These are phyloP conservation scores for Lamprotornis superbus DNA, from an alignment of 2,113 vertebrate species.

Conservation along the genomic window DNA sequence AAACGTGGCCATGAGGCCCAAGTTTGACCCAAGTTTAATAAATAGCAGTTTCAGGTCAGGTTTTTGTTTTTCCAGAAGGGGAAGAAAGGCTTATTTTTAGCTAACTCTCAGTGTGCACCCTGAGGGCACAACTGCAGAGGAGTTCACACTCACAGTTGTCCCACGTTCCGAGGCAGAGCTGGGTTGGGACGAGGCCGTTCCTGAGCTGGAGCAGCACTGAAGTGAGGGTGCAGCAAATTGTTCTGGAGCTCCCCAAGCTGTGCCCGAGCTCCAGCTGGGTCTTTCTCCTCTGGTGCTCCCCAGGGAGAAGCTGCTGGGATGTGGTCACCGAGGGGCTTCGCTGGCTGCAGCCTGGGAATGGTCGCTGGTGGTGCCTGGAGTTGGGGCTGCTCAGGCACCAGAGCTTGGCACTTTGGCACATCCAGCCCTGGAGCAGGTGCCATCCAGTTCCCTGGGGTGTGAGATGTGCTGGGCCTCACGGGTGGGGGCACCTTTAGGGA, in stretches of 20 bases:
- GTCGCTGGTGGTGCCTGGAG: not conserved
- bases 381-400: not conserved
- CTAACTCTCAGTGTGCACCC: not conserved
- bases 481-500: constrained; percentile 2
- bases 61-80: not conserved
- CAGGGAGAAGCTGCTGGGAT: not conserved
- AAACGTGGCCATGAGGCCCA: not conserved
- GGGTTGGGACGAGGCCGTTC: accelerated
- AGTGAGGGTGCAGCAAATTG: not conserved
- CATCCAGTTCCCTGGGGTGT: not conserved
- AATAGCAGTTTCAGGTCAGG: not conserved
- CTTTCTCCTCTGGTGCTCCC: not conserved
- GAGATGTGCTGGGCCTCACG: not conserved
- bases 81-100: not conserved
- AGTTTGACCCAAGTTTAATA: not conserved
- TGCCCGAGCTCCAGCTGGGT: not conserved
- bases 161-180: accelerated
- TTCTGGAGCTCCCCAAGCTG: not conserved
- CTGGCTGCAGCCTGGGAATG: not conserved
- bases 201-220: not conserved
- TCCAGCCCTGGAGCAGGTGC: not conserved
- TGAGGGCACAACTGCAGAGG: not conserved
- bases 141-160: not conserved
- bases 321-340: accelerated
- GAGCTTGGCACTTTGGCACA: not conserved